A percentile compares a stretch with the other conserved stretches of the same genome.
These are phyloP conservation scores for Pectinophora gossypiella DNA, from an alignment of 1,140 invertebrate species.

Conservation along the genomic window DNA sequence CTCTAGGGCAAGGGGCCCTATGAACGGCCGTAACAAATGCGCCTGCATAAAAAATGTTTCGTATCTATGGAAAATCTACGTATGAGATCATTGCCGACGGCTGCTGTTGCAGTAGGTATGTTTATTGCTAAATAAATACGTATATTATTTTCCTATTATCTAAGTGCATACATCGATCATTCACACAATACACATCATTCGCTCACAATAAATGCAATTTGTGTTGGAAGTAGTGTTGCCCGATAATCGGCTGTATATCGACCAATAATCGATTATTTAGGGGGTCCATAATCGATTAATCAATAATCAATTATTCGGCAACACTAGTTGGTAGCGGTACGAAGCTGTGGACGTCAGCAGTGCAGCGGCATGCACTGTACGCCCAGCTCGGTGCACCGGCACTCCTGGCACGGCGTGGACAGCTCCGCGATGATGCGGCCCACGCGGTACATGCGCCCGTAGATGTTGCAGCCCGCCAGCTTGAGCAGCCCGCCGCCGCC, in stretches of 20 bases:
- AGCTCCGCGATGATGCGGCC: conserved; percentile 90
- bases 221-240: no score
- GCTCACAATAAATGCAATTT: no score
- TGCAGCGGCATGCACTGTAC: conserved; percentile 87
- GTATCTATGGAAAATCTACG: conserved; percentile 4
- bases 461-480: conserved; percentile 93
- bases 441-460: conserved; percentile 91
- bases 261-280: no score
- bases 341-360: conserved; percentile 74
- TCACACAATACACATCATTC: no score
- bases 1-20: no score
- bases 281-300: no score
- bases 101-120: conserved; percentile 23
- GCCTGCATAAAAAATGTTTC: no score
- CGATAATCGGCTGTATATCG: no score
- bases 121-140: background rate
- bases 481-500: conserved; percentile 79
- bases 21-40: background rate
- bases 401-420: conserved; percentile 88
- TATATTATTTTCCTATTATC: no score
- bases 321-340: no score
- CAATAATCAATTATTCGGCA: no score
- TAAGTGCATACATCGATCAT: no score
- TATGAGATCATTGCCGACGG: conserved; percentile 27
- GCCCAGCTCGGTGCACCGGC: conserved; percentile 90